Evolutionary conservation across 2,113 vertebrate species (phyloP).

Genomic region (Entosphenus tridentatus): DNA sequence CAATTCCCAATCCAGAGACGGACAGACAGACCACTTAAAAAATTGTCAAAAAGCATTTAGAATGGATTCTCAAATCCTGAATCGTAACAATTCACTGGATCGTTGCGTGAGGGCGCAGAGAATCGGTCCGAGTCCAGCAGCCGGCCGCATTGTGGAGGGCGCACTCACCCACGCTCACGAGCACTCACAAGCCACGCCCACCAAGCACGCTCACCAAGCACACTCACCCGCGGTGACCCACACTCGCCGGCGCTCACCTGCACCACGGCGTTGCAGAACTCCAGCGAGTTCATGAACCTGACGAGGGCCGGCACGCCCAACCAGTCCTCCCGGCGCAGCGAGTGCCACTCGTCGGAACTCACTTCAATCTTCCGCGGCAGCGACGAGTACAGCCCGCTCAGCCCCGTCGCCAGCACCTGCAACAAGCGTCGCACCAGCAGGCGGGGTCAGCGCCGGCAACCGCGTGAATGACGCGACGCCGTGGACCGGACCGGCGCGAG

Average conservation of each 20-base stretch:
- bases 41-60: too few species aligned
- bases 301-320: conserved; percentile 56
- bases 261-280: conserved; percentile 88
- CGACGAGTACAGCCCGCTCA: conserved; percentile 84
- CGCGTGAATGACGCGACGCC: conserved; percentile 3
- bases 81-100: too few species aligned
- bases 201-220: too few species aligned
- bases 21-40: too few species aligned
- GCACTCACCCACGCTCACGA: too few species aligned
- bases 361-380: conserved; percentile 82
- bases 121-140: too few species aligned
- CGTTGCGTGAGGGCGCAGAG: too few species aligned
- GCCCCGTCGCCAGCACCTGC: conserved; percentile 76
- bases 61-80: too few species aligned
- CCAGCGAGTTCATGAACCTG: conserved; percentile 85
- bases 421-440: conserved; percentile 15
- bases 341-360: conserved; percentile 78
- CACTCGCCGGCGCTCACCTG: conserved; percentile 27
- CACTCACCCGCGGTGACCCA: too few species aligned
- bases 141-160: too few species aligned
- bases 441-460: conserved; percentile 13
- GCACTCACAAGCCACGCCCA: too few species aligned
- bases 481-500: not conserved
- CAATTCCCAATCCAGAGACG: too few species aligned
- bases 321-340: conserved; percentile 72